phyloP scores from a whole-genome alignment of 2,113 vertebrate species.

The Pseudorhombus dupliciocellatus region DNA sequence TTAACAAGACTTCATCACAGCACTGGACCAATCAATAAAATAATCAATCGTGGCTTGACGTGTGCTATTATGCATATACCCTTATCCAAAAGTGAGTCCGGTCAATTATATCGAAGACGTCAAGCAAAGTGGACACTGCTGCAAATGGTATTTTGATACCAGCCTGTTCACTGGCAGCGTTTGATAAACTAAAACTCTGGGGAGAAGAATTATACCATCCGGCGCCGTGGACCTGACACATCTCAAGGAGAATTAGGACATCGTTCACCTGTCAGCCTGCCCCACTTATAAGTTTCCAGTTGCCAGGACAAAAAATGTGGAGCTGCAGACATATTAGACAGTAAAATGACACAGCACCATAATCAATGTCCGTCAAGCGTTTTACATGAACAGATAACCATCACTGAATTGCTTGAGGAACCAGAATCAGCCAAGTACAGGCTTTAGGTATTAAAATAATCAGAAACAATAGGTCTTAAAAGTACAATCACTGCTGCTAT shows the following conservation, averaged over 20 bases:
- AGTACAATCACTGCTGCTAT: too few species aligned
- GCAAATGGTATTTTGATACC: conserved; percentile 15
- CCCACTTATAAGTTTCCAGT: not conserved
- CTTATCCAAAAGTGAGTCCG: conserved; percentile 1
- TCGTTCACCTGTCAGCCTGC: conserved; percentile 25
- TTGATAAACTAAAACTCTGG: not conserved
- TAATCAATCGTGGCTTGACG: not conserved
- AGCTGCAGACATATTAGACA: not conserved
- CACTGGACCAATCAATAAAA: not conserved
- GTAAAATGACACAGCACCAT: not conserved
- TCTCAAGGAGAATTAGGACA: conserved; percentile 17
- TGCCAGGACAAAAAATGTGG: not conserved
- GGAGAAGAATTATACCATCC: not conserved
- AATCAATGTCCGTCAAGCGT: not conserved
- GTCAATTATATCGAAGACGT: not conserved
- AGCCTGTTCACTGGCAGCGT: not conserved
- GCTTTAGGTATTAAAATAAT: not conserved
- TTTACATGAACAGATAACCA: not conserved
- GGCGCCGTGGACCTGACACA: conserved; percentile 2
- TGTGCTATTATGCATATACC: not conserved
- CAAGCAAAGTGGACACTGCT: not conserved
- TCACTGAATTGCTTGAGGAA: not conserved
- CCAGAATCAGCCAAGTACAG: too few species aligned
- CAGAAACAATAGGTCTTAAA: not conserved
- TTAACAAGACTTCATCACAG: not conserved